Percentiles rank a stretch among this genome's conserved stretches.
These are phyloP conservation scores for Leucophora obtusa DNA, from an alignment of 2,888 invertebrate genomes.

Conservation along the genomic window DNA sequence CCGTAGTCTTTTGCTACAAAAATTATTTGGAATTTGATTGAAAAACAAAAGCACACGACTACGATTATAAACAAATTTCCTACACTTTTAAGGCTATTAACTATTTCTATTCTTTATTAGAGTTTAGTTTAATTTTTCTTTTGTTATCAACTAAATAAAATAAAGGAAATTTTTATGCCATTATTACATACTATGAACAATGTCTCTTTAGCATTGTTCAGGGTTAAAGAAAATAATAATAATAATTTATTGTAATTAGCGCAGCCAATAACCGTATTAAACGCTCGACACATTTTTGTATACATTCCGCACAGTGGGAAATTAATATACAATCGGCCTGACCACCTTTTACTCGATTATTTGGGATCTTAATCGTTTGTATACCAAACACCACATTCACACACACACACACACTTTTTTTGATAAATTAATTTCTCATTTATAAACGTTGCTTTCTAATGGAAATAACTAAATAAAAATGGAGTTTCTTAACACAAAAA, in stretches of 20 bases:
- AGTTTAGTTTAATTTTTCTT: constrained; percentile 11
- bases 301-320: constrained; percentile 4
- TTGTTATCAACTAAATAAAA: constrained; percentile 19
- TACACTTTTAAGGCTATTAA: constrained; percentile 36
- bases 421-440: constrained; percentile 63
- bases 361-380: constrained; percentile 35
- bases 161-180: constrained; percentile 55
- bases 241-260: constrained; percentile 62
- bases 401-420: constrained; percentile 15
- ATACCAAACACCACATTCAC: constrained; percentile 27
- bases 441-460: constrained; percentile 30
- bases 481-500: constrained; percentile 1
- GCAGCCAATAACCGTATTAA: constrained; percentile 21
- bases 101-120: constrained; percentile 20
- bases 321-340: constrained; percentile 7
- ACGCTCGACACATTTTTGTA: not conserved
- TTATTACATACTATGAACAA: constrained; percentile 36
- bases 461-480: constrained; percentile 24
- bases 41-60: constrained; percentile 71
- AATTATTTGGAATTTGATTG: constrained; percentile 31
- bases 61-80: constrained; percentile 68
- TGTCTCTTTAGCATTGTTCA: constrained; percentile 2
- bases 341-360: constrained; percentile 9
- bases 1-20: constrained; percentile 1
- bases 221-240: constrained; percentile 33